These are phyloP conservation scores for Notarius quadriscutis DNA, from an alignment of 2,113 vertebrate genomes.

Conservation along the genomic window DNA sequence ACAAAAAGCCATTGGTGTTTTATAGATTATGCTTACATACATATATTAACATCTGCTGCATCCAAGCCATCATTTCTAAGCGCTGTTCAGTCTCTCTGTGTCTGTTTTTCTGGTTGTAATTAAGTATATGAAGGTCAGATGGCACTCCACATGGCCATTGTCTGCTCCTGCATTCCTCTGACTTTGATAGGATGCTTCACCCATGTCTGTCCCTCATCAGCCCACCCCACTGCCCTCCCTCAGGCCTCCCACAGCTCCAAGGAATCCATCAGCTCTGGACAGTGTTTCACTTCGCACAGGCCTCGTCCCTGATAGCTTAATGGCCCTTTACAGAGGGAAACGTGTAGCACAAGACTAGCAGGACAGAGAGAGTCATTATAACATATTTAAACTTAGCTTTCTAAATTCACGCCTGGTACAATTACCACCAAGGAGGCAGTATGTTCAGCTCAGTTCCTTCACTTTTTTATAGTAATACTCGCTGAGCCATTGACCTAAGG, in stretches of 20 bases:
- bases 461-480: not conserved
- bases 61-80: not conserved
- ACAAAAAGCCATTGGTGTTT: not conserved
- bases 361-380: constrained; percentile 29
- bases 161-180: constrained; percentile 67
- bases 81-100: constrained; percentile 20
- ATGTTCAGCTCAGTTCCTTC: not conserved
- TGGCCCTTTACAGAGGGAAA: constrained; percentile 56
- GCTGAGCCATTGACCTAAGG: constrained; percentile 5
- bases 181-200: constrained; percentile 70
- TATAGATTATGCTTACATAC: not conserved
- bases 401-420: constrained; percentile 9
- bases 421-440: not conserved
- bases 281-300: constrained; percentile 74
- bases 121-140: constrained; percentile 61
- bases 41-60: not conserved
- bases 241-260: constrained; percentile 69
- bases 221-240: constrained; percentile 35
- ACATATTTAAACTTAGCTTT: constrained; percentile 37
- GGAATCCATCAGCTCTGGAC: constrained; percentile 76
- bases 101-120: constrained; percentile 50
- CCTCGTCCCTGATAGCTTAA: constrained; percentile 77
- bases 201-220: constrained; percentile 59
- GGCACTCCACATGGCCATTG: constrained; percentile 63
- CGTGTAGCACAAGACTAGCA: constrained; percentile 11